Evolutionary conservation across 2,797 vertebrate species (phyloP).

Genomic region (Mycteria americana): DNA sequence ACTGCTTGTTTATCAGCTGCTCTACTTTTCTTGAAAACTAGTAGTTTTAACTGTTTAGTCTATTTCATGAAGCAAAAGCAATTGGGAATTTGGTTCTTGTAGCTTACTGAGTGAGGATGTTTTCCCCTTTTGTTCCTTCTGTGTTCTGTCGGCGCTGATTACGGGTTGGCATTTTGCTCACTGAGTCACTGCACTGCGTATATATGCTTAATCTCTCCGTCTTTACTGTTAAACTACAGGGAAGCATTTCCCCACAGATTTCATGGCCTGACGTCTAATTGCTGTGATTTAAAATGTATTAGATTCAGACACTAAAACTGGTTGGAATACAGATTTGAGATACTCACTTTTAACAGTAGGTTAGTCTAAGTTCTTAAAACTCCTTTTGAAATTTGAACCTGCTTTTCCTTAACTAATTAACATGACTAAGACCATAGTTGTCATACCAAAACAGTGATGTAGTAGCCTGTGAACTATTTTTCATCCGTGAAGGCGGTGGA

Average conservation of each 20-base stretch:
- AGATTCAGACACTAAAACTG: not conserved
- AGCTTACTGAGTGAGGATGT: not conserved
- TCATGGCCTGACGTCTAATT: not conserved
- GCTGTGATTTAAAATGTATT: not conserved
- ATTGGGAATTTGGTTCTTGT: not conserved
- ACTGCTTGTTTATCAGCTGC: not conserved
- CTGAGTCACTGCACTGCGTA: not conserved
- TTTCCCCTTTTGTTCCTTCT: not conserved
- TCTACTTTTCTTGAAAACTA: not conserved
- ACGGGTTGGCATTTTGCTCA: not conserved
- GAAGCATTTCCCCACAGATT: not conserved
- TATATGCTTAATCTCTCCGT: not conserved
- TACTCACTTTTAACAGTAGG: not conserved
- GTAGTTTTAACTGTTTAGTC: not conserved
- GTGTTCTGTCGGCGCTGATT: not conserved
- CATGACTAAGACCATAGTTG: not conserved
- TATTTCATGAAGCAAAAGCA: not conserved
- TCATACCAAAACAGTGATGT: conserved; percentile 32
- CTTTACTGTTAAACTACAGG: not conserved
- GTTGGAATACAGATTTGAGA: not conserved
- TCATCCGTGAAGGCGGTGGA: not conserved
- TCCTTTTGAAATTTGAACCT: not conserved
- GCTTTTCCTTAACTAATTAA: not conserved
- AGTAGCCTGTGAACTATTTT: not conserved
- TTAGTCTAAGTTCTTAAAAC: not conserved